phyloP scores from a whole-genome alignment of 2,888 invertebrate species.

The Eustalomyia histrio region DNA sequence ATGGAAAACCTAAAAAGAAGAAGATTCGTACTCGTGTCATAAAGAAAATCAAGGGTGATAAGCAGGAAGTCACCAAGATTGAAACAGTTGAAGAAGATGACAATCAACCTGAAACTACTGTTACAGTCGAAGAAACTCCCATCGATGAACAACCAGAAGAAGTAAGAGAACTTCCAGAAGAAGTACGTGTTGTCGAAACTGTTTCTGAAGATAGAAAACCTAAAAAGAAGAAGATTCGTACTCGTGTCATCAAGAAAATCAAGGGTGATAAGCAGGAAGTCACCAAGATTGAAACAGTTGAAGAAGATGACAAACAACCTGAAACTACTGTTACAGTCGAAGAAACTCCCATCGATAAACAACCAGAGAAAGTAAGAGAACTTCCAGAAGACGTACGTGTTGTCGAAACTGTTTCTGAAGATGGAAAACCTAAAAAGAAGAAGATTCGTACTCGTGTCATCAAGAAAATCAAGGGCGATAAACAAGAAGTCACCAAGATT shows the following conservation, averaged over 20 bases:
- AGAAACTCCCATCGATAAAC: conserved; percentile 34
- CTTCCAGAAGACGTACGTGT: too few species aligned
- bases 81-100: too few species aligned
- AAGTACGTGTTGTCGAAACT: conserved; percentile 46
- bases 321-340: conserved; percentile 53
- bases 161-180: not conserved
- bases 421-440: conserved; percentile 10
- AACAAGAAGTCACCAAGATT: too few species aligned
- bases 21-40: conserved; percentile 48
- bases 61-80: too few species aligned
- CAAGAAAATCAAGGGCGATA: conserved; percentile 16
- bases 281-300: conserved; percentile 47
- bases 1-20: conserved; percentile 10
- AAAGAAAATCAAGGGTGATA: conserved; percentile 15
- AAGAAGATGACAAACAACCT: conserved; percentile 35
- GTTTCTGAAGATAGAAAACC: conserved; percentile 53
- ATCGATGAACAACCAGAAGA: not conserved
- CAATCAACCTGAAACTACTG: not conserved
- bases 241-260: conserved; percentile 52
- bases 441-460: conserved; percentile 47
- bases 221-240: conserved; percentile 72
- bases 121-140: conserved; percentile 16
- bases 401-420: not conserved
- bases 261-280: conserved; percentile 51
- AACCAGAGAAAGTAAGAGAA: too few species aligned